A percentile compares a stretch with the other conserved stretches of the same genome.
Evolutionary conservation across 2,113 vertebrate species (phyloP).

Genomic region (Mastomys coucha): DNA sequence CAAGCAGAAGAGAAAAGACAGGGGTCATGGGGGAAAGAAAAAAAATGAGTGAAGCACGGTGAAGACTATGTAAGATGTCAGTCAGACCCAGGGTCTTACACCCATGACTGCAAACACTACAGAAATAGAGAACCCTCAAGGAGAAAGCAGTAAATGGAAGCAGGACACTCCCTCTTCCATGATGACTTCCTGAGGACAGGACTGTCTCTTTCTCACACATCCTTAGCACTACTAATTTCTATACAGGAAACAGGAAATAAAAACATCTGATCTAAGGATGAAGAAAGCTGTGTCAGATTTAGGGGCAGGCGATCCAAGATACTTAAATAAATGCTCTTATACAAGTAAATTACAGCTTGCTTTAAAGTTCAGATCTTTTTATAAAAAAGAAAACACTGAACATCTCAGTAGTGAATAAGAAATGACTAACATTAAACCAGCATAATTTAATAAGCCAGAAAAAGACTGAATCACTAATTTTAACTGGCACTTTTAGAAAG

Average conservation of each 20-base stretch:
- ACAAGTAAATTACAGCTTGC: conserved; percentile 3
- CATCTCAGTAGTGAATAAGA: conserved; percentile 16
- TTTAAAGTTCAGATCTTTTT: conserved; percentile 14
- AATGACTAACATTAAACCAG: conserved; percentile 21
- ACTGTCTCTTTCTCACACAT: neutral
- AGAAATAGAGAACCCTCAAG: neutral
- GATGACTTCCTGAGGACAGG: neutral
- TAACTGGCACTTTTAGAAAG: conserved; percentile 41
- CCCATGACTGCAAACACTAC: no score
- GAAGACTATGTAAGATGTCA: neutral
- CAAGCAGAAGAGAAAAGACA: neutral
- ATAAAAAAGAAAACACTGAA: conserved; percentile 12
- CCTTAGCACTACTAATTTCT: neutral
- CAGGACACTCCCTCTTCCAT: neutral
- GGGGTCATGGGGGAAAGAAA: neutral
- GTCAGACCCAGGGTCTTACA: neutral
- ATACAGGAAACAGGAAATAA: conserved; percentile 1
- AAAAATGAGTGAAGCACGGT: neutral
- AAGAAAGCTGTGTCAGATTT: neutral
- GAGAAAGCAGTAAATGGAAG: neutral
- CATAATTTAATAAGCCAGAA: conserved; percentile 21
- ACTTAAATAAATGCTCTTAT: conserved; percentile 14
- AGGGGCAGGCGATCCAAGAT: neutral
- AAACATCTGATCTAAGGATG: neutral
- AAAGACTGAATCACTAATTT: conserved; percentile 26